phyloP scores from a whole-genome alignment of 2,113 vertebrate species.

The Sapayoa aenigma region DNA sequence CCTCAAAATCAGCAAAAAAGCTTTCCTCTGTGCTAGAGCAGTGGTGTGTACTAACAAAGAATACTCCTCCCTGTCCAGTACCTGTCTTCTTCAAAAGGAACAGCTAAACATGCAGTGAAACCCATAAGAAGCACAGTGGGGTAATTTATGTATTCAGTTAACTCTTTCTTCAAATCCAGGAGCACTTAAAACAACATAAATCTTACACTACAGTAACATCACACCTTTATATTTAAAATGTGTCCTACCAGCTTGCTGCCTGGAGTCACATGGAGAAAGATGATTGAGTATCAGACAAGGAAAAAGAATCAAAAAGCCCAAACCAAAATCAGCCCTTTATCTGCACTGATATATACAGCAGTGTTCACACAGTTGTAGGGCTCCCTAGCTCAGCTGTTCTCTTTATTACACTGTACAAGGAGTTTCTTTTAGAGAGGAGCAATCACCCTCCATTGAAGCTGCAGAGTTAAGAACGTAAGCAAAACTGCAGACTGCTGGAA shows the following conservation, averaged over 20 bases:
- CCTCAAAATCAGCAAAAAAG: not conserved
- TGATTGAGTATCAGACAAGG: not conserved
- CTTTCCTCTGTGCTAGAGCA: not conserved
- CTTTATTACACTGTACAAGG: not conserved
- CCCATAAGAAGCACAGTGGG: fast-evolving
- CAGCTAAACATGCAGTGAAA: not conserved
- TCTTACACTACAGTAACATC: not conserved
- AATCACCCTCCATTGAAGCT: not conserved
- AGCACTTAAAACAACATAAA: not conserved
- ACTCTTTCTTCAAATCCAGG: not conserved
- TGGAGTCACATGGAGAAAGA: not conserved
- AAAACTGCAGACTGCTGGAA: not conserved
- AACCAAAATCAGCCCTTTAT: not conserved
- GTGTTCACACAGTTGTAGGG: fast-evolving
- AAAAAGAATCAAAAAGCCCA: not conserved
- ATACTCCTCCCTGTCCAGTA: not conserved
- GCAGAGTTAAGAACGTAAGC: not conserved
- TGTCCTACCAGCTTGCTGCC: not conserved
- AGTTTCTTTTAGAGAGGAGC: not conserved
- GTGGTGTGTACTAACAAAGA: not conserved
- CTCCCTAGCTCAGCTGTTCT: not conserved
- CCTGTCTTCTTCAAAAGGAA: not conserved
- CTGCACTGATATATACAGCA: not conserved
- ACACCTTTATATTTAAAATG: not conserved
- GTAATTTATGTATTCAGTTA: not conserved